Base-by-base conservation (phyloP, 2,113 vertebrate genomes). In the Ageneiosus marmoratus region DNA sequence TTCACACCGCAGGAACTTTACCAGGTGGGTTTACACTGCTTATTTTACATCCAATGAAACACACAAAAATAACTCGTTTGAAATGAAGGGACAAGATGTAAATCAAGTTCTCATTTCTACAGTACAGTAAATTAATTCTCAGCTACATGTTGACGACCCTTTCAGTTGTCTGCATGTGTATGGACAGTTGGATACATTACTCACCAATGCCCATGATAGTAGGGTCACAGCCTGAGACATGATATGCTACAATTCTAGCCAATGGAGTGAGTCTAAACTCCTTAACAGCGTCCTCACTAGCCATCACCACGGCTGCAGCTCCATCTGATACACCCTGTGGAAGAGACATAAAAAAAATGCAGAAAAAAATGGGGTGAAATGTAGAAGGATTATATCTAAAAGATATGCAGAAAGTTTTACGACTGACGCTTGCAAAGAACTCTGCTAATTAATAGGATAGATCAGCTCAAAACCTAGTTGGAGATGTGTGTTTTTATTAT, bases 191-290 rank as follows among this genome's bases (percentile, higher is more conserved):
- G 8, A 51, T 41, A 1, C 1, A 29, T 29, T 41, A 37, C 80
- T 95, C 89, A 99, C 98, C 98, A 76, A 99, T 98, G 88, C 98
- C 98, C 98, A 99, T 99, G 84, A 99, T 97, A 89, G 95, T 94
- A 44, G 98, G 98, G 84, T 99, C 98, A 88, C 98, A 99, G 82
- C 98, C 98, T 7, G 94, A 89, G 3, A 85, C 92, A 50, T 98
- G 97, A 89, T 99, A 98, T 12, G 96, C 89, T 13, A 99, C 97
- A 0, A 99, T 82, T 88, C 98, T 96, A 67, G 97, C 98, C 89
- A 99, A 91, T 3, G 98, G 98, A 69, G 94, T 95, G 55, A 99
- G 94, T 11, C 93, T 96, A 89, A 99, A 95, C 67, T 96, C 95
- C 58, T 95, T 95, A 65, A 98, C 78, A 0, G 98, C 98, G 4